Percentiles rank a stretch among this genome's conserved stretches.
Conservation (phyloP, 2,888 invertebrate species). For the Eupithecia insigniata region DNA sequence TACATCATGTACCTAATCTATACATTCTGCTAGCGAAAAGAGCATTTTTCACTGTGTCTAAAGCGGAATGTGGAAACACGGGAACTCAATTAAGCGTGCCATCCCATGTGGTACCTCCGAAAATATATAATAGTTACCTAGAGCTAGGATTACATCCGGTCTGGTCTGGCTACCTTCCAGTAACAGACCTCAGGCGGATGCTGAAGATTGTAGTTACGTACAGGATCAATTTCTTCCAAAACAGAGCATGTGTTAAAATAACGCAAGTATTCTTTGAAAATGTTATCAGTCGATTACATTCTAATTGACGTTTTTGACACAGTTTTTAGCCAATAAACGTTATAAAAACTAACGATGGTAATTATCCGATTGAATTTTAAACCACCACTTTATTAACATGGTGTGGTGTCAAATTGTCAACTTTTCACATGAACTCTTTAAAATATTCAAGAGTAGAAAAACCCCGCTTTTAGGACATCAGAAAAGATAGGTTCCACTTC, state of each 20-base stretch:
- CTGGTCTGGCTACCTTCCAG: background rate
- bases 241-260: background rate
- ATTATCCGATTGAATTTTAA: too few relatives aligned
- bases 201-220: background rate
- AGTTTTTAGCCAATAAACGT: background rate
- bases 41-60: background rate
- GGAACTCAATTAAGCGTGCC: slow-evolving; percentile 1
- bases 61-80: background rate
- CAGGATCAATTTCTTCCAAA: background rate
- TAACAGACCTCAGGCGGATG: background rate
- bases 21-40: background rate
- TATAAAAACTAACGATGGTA: too few relatives aligned
- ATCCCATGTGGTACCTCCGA: background rate
- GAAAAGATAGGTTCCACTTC: background rate
- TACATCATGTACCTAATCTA: background rate
- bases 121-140: background rate
- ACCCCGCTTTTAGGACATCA: background rate
- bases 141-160: background rate
- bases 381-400: too few relatives aligned
- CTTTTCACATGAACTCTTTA: background rate
- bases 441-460: background rate
- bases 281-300: background rate
- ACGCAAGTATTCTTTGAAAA: background rate
- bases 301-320: background rate
- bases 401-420: background rate